Evolutionary conservation across 2,113 vertebrate genomes (phyloP), one percentile per base, ranked within the genome.

Genomic region (Sebastes schlegelii): DNA sequence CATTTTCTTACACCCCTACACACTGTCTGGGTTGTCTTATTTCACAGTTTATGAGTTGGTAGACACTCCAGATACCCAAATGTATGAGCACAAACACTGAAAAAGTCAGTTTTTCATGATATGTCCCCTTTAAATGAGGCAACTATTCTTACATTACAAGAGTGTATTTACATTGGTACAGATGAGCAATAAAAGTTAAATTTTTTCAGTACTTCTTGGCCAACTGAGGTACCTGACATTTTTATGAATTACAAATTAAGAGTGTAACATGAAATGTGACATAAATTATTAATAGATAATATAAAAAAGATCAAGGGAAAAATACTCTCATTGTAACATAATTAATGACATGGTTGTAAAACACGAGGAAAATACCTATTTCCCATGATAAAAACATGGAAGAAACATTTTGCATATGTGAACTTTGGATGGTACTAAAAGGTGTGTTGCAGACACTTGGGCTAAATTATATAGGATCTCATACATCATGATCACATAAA

Each of bases 401-500:
- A 63, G 46, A 49, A 77, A 69, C 8, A 4, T 75, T 86, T 74
- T 48, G 55, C 63, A 58, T 64, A 34, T 78, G 80, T 79, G 73
- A 75, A 72, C 40, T 77, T 84, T 86, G 76, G 81, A 88, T 52
- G 57, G 3, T 40, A 84, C 13, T 74, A 46, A 63, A 88, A 83
- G 46, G 42, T 57, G 23, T 79, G 52, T 9, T 63, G 49, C 80
- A 86, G 69, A 69, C 72, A 80, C 76, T 83, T 69, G 26, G 17
- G 71, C 34, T 65, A 51, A 58, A 82, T 77, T 84, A 74, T 61
- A 85, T 26, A 40, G 60, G 71, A 85, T 84, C 85, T 82, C 82
- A 84, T 79, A 74, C 16, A 84, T 86, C 69, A 84, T 16, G 51
- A 82, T 80, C 72, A 81, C 69, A 80, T 78, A 83, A 84, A 34